phyloP scores from a whole-genome alignment of 2,888 invertebrate species.

The Dynastes hyllus region DNA sequence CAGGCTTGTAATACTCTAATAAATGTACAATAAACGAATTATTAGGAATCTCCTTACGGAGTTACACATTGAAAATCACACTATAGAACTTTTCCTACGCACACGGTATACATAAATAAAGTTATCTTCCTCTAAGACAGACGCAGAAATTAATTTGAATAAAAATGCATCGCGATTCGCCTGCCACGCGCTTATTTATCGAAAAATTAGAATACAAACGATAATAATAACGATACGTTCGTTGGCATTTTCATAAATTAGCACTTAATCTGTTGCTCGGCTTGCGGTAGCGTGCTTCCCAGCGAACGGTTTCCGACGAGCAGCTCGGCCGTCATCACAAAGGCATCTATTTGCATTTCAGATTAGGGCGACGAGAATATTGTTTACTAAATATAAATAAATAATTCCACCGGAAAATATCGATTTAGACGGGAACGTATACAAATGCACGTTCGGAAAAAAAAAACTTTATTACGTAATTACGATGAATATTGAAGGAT shows the following conservation, averaged over 20 bases:
- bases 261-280: conserved; percentile 16
- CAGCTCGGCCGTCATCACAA: background rate
- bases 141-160: too few species aligned
- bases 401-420: conserved; percentile 18
- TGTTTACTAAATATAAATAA: conserved; percentile 15
- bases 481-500: background rate
- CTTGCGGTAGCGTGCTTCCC: background rate
- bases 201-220: conserved; percentile 34
- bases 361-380: conserved; percentile 1
- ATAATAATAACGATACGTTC: conserved; percentile 7
- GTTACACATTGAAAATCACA: too few species aligned
- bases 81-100: too few species aligned
- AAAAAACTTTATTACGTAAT: background rate
- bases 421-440: background rate
- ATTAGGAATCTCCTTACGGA: too few species aligned
- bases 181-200: conserved; percentile 1
- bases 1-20: too few species aligned
- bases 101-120: too few species aligned
- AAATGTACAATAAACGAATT: too few species aligned
- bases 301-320: background rate
- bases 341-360: conserved; percentile 13
- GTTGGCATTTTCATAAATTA: conserved; percentile 32
- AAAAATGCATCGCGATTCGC: too few species aligned
- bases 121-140: too few species aligned
- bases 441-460: background rate